Conservation (phyloP, 2,888 invertebrate species). For the Catonia carolina region DNA sequence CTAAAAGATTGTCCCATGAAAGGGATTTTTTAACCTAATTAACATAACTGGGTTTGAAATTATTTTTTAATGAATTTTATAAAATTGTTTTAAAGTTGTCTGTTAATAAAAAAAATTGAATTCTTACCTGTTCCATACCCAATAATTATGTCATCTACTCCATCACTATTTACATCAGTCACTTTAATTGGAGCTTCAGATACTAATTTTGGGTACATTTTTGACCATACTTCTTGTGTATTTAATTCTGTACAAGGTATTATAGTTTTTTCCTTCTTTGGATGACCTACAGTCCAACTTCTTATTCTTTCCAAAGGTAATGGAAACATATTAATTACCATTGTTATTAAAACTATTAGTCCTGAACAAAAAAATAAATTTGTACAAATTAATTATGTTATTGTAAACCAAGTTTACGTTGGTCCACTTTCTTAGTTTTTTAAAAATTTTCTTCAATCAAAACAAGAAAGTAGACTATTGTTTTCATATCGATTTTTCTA, state of each 20-base stretch:
- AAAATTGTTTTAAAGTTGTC: too few relatives aligned
- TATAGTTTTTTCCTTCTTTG: conserved; percentile 39
- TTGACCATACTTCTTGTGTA: conserved; percentile 58
- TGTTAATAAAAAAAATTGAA: too few relatives aligned
- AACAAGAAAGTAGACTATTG: too few relatives aligned
- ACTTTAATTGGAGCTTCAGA: conserved; percentile 67
- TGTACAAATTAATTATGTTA: conserved; percentile 9
- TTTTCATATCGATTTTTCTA: too few relatives aligned
- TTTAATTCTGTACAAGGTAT: conserved; percentile 55
- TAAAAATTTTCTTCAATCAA: too few relatives aligned
- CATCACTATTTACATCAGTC: conserved; percentile 65
- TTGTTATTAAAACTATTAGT: conserved; percentile 55
- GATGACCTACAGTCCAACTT: conserved; percentile 48
- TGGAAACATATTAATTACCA: conserved; percentile 58
- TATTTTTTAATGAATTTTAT: too few relatives aligned
- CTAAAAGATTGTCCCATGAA: too few relatives aligned
- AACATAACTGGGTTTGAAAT: too few relatives aligned
- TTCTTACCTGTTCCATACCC: conserved; percentile 73
- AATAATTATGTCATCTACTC: conserved; percentile 61
- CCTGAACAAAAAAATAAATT: conserved; percentile 46
- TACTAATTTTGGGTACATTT: conserved; percentile 59
- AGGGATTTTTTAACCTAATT: too few relatives aligned
- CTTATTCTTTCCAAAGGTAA: conserved; percentile 54
- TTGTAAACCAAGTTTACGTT: too few relatives aligned
- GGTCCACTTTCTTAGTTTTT: too few relatives aligned